Evolutionary conservation across 2,888 invertebrate genomes (phyloP).

Genomic region (Platynereis dumerilii): DNA sequence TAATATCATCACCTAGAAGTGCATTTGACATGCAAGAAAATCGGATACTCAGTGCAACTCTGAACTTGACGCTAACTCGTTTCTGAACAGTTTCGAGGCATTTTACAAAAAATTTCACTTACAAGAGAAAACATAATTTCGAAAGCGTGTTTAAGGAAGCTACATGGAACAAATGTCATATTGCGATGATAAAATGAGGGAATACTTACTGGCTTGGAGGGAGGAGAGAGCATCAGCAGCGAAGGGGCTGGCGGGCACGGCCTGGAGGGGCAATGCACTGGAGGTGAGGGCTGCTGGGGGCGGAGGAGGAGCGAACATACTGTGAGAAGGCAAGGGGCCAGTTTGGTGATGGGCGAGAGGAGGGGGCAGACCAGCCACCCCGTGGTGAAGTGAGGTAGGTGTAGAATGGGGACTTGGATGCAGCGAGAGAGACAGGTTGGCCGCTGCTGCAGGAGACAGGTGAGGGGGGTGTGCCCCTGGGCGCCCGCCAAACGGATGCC

Average conservation of each 20-base stretch:
- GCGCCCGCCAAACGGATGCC: conserved; percentile 9
- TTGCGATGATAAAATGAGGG: too few species aligned
- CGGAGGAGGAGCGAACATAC: conserved; percentile 18
- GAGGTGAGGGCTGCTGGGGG: conserved; percentile 8
- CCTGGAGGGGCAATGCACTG: conserved; percentile 3
- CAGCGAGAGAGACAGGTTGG: conserved; percentile 1
- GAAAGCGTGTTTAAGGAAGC: too few species aligned
- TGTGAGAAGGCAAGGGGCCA: background rate
- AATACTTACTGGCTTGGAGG: conserved; percentile 23
- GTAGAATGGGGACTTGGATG: background rate
- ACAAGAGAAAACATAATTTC: too few species aligned
- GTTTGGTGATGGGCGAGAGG: conserved; percentile 7
- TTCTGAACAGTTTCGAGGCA: too few species aligned
- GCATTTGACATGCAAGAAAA: too few species aligned
- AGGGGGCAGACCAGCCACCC: conserved; percentile 3
- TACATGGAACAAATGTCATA: too few species aligned
- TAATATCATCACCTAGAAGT: too few species aligned
- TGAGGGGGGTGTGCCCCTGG: conserved; percentile 15
- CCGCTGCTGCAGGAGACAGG: conserved; percentile 11
- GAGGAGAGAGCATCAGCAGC: conserved; percentile 13
- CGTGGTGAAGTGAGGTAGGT: conserved; percentile 7
- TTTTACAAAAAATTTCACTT: too few species aligned
- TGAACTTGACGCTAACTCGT: too few species aligned
- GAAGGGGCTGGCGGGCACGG: conserved; percentile 5
- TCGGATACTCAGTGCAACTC: too few species aligned